These are phyloP conservation scores for Agriopis aurantiaria DNA, from an alignment of 2,888 invertebrate species.

Conservation along the genomic window DNA sequence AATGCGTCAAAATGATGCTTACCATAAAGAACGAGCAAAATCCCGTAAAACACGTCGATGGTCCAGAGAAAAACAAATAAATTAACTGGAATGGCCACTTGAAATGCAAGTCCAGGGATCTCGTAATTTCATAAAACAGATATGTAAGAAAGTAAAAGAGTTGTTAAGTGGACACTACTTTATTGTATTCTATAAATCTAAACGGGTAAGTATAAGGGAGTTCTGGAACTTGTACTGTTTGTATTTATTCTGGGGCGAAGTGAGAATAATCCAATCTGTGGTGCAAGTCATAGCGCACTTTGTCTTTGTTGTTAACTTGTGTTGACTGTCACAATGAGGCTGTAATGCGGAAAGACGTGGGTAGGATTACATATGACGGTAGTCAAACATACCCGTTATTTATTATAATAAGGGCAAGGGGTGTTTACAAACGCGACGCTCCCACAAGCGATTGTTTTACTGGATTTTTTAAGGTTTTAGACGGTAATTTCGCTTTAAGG, in stretches of 20 bases:
- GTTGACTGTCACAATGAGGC: conserved; percentile 54
- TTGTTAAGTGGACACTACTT: not conserved
- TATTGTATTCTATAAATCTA: not conserved
- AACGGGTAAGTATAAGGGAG: conserved; percentile 11
- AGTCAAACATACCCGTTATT: conserved; percentile 58
- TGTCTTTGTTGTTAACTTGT: conserved; percentile 60
- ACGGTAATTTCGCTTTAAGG: conserved; percentile 20
- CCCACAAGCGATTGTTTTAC: conserved; percentile 51
- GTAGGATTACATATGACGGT: conserved; percentile 58
- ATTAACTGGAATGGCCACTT: conserved; percentile 69
- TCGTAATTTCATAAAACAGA: conserved; percentile 67
- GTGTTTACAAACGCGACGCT: conserved; percentile 52
- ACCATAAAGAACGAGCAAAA: conserved; percentile 59
- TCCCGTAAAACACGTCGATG: conserved; percentile 69
- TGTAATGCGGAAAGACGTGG: conserved; percentile 47
- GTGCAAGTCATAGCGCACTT: conserved; percentile 42
- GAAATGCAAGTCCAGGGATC: conserved; percentile 63
- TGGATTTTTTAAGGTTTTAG: conserved; percentile 35
- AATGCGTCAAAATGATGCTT: conserved; percentile 50
- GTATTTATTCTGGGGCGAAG: conserved; percentile 9
- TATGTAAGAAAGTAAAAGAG: conserved; percentile 49
- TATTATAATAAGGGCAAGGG: conserved; percentile 56
- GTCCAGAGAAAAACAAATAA: conserved; percentile 75
- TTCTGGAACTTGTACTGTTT: conserved; percentile 7
- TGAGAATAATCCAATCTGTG: conserved; percentile 20